phyloP scores from a whole-genome alignment of 2,113 vertebrate species.

The Chiloscyllium plagiosum region DNA sequence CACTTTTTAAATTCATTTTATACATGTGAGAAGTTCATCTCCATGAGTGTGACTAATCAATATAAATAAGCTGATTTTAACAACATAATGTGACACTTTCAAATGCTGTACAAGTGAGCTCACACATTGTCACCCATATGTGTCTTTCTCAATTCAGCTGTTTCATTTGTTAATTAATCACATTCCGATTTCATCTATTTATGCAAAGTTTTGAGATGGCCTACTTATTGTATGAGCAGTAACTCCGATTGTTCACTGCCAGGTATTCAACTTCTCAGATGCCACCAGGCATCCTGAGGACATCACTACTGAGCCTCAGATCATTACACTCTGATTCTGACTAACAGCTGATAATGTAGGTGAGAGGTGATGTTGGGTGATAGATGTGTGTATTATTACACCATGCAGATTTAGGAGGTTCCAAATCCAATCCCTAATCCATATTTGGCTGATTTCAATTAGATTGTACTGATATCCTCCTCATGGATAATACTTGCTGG shows the following conservation, averaged over 20 bases:
- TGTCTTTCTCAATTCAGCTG: conserved; percentile 30
- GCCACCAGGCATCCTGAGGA: not conserved
- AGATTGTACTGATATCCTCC: not conserved
- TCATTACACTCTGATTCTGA: not conserved
- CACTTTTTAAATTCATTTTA: conserved; percentile 24
- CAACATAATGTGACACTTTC: conserved; percentile 30
- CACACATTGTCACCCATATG: not conserved
- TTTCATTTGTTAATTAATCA: conserved; percentile 35
- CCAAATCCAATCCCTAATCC: conserved; percentile 8
- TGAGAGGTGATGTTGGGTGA: too few relatives aligned
- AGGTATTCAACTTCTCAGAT: not conserved
- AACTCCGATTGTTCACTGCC: not conserved
- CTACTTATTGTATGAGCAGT: conserved; percentile 9
- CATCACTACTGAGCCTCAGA: not conserved
- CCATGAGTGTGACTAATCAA: conserved; percentile 20
- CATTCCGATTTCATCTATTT: conserved; percentile 27
- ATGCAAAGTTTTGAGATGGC: conserved; percentile 32
- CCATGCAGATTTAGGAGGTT: not conserved
- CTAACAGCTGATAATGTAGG: not conserved
- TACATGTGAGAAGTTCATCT: conserved; percentile 30
- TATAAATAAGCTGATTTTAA: conserved; percentile 32
- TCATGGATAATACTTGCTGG: not conserved
- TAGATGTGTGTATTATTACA: not conserved
- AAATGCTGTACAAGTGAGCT: conserved; percentile 24
- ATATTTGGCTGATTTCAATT: not conserved